Evolutionary conservation across 2,888 invertebrate species (phyloP).

Genomic region (Autographa gamma): DNA sequence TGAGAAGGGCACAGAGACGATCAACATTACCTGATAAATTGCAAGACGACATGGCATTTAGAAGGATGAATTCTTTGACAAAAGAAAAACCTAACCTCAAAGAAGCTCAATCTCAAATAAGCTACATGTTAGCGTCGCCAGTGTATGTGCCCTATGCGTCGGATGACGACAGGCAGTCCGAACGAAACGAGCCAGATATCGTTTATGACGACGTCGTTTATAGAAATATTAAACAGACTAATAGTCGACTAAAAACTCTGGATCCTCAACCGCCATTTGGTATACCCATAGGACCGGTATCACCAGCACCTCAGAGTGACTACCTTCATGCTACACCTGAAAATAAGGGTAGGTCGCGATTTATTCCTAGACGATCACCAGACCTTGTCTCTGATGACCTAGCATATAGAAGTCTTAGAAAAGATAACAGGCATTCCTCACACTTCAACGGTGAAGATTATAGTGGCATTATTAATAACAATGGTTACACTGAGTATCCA

Average conservation of each 20-base stretch:
- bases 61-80: constrained; percentile 90
- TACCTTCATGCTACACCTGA: constrained; percentile 94
- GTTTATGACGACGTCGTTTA: constrained; percentile 95
- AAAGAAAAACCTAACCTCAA: constrained; percentile 84
- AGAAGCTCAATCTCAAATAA: constrained; percentile 86
- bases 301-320: constrained; percentile 94
- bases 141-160: constrained; percentile 88
- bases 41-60: constrained; percentile 94
- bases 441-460: constrained; percentile 85
- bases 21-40: constrained; percentile 90
- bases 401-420: constrained; percentile 95
- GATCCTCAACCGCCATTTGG: constrained; percentile 97
- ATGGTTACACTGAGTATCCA: constrained; percentile 76
- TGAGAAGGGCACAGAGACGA: constrained; percentile 78
- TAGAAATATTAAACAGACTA: constrained; percentile 93
- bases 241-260: constrained; percentile 91
- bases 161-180: constrained; percentile 86
- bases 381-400: constrained; percentile 96
- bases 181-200: constrained; percentile 93
- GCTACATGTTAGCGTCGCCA: constrained; percentile 92
- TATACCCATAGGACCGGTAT: constrained; percentile 95
- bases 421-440: constrained; percentile 91
- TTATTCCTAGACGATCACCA: constrained; percentile 92
- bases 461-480: constrained; percentile 84
- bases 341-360: constrained; percentile 89